A percentile compares a stretch with the other conserved stretches of the same genome.
These are phyloP conservation scores for Isurus oxyrinchus DNA, from an alignment of 2,113 vertebrate species.

Conservation along the genomic window DNA sequence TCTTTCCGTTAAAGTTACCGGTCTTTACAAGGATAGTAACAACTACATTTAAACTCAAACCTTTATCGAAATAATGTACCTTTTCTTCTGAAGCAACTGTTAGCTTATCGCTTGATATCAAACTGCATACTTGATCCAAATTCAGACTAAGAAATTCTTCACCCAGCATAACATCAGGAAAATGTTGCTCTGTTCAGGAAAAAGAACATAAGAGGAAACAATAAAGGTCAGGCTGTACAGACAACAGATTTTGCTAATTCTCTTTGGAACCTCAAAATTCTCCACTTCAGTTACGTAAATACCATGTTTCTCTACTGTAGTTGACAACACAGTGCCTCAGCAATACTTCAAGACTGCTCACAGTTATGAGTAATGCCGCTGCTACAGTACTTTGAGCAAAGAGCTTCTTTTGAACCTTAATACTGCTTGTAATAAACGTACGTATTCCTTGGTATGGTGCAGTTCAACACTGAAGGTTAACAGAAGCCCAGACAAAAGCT, in stretches of 20 bases:
- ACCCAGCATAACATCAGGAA: constrained; percentile 86
- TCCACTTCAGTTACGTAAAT: not conserved
- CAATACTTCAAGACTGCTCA: not conserved
- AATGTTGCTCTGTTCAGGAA: constrained; percentile 87
- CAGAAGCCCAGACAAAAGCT: not conserved
- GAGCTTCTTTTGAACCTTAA: not conserved
- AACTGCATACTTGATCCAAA: constrained; percentile 90
- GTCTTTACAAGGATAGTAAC: not conserved
- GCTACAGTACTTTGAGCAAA: not conserved
- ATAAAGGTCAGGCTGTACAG: not conserved
- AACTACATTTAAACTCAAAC: not conserved
- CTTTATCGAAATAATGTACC: constrained; percentile 54
- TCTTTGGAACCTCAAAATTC: not conserved
- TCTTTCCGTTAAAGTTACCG: not conserved
- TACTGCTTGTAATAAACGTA: not conserved
- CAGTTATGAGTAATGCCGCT: not conserved
- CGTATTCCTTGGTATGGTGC: not conserved
- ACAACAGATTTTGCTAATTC: not conserved
- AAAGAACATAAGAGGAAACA: constrained; percentile 45
- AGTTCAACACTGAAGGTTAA: not conserved
- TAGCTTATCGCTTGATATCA: constrained; percentile 93
- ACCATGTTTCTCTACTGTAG: not conserved
- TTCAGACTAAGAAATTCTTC: constrained; percentile 90
- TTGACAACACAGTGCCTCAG: not conserved
- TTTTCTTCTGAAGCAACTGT: constrained; percentile 94